These are phyloP conservation scores for Clarias gariepinus DNA, from an alignment of 2,113 vertebrate species.

Conservation along the genomic window DNA sequence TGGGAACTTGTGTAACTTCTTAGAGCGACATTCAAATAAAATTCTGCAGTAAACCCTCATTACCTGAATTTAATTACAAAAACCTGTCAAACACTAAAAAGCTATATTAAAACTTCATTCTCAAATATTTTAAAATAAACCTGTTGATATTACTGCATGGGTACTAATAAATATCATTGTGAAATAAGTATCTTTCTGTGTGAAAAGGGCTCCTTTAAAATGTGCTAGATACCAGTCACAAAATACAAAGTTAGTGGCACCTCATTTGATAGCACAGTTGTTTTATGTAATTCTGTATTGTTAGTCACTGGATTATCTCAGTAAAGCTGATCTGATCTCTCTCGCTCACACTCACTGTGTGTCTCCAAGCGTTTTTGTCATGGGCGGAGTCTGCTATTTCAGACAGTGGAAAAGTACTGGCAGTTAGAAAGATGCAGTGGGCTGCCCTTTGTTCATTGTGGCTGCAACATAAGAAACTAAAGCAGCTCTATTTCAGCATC, in stretches of 20 bases:
- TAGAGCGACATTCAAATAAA: background rate
- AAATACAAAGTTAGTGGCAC: background rate
- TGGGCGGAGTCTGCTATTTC: constrained; percentile 65
- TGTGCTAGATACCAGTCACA: background rate
- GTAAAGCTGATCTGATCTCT: background rate
- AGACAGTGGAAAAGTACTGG: constrained; percentile 76
- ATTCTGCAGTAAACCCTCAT: background rate
- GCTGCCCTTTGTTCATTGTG: constrained; percentile 74
- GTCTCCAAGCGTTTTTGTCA: constrained; percentile 33
- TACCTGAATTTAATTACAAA: background rate
- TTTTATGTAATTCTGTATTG: constrained; percentile 2
- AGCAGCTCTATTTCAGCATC: constrained; percentile 29
- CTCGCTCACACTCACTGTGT: background rate
- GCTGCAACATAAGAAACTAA: constrained; percentile 54
- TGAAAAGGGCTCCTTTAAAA: background rate
- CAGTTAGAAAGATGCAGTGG: constrained; percentile 52
- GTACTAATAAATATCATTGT: background rate
- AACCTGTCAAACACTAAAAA: background rate
- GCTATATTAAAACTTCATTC: background rate
- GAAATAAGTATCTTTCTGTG: background rate
- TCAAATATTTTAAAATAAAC: background rate
- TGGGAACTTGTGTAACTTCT: background rate
- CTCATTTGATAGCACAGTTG: background rate
- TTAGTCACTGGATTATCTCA: background rate
- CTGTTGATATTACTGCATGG: background rate